Conservation (phyloP, 2,888 invertebrate species). For the Pecten maximus region DNA sequence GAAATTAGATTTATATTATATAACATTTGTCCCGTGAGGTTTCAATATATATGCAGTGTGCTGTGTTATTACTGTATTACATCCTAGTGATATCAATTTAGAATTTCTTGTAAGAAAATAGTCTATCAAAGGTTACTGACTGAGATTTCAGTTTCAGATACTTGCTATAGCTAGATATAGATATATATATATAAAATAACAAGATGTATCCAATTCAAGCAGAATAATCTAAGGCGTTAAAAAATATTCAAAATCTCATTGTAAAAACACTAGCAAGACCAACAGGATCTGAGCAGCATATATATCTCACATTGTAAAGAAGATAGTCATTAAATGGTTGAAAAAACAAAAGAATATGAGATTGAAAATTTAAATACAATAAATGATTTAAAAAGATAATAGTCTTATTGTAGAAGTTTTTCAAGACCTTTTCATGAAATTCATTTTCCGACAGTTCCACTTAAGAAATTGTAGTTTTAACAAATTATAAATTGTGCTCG, state of each 20-base stretch:
- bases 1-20: too few relatives aligned
- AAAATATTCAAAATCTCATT: not conserved
- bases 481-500: not conserved
- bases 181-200: not conserved
- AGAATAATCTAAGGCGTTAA: not conserved
- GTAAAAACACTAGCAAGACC: not conserved
- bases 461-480: not conserved
- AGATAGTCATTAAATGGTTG: not conserved
- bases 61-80: too few relatives aligned
- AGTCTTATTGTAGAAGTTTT: not conserved
- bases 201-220: not conserved
- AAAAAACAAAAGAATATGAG: not conserved
- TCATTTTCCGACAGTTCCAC: not conserved
- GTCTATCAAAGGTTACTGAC: too few relatives aligned
- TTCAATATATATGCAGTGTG: too few relatives aligned
- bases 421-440: not conserved
- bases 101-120: too few relatives aligned
- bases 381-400: not conserved
- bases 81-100: too few relatives aligned
- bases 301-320: not conserved
- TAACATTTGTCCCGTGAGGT: too few relatives aligned
- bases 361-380: not conserved
- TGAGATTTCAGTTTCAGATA: not conserved
- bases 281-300: not conserved
- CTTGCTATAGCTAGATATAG: too few relatives aligned